These are phyloP conservation scores for Polypedilum vanderplanki DNA, from an alignment of 1,140 invertebrate species.

Conservation along the genomic window DNA sequence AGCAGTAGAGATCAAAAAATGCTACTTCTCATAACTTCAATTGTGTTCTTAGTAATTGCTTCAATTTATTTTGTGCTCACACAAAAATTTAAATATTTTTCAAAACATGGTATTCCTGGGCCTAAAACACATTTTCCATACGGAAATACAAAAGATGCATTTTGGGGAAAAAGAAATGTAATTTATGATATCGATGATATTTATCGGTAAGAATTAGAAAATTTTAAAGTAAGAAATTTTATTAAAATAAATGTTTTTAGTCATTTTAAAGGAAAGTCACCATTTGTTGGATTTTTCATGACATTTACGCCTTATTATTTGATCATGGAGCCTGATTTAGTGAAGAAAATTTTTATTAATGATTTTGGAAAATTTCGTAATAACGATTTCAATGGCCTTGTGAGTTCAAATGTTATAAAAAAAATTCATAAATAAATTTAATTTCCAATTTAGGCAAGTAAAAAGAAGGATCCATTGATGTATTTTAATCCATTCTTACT, in stretches of 20 bases:
- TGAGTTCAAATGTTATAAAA: conserved; percentile 30
- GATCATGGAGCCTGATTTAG: conserved; percentile 46
- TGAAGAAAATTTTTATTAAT: conserved; percentile 48
- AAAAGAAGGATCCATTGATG: conserved; percentile 43
- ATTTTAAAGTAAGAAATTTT: conserved; percentile 30
- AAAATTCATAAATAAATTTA: neutral
- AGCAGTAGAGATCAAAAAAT: neutral
- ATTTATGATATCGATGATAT: conserved; percentile 37
- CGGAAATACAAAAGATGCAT: neutral
- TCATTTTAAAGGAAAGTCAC: conserved; percentile 37
- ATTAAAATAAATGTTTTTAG: conserved; percentile 33
- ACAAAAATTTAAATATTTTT: neutral
- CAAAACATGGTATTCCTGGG: neutral
- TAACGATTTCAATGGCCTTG: conserved; percentile 39
- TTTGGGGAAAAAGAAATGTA: conserved; percentile 33
- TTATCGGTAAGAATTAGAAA: conserved; percentile 34
- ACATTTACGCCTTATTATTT: conserved; percentile 44
- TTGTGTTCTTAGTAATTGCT: neutral
- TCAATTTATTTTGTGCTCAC: neutral
- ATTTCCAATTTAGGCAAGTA: conserved; percentile 34
- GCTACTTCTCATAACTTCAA: neutral
- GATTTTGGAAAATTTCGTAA: conserved; percentile 45
- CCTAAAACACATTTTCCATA: neutral
- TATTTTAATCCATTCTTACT: conserved; percentile 45
- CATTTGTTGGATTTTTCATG: conserved; percentile 44